Evolutionary conservation across 2,113 vertebrate genomes (phyloP), one percentile per base, ranked within the genome.

Genomic region (Siphamia tubifer): DNA sequence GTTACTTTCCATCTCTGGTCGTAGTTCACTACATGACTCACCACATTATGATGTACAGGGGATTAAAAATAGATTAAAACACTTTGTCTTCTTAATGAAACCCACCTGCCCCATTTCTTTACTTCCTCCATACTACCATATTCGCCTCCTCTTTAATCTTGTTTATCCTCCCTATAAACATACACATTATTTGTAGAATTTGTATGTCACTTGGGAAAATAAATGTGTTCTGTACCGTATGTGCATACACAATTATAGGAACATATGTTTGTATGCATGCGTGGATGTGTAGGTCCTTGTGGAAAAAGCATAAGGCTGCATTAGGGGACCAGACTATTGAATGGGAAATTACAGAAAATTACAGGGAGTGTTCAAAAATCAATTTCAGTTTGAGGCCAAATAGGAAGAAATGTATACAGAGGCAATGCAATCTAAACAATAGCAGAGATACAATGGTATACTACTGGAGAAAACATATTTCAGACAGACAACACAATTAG

Each of bases 311-410:
- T 48, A 58, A 7, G 15, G 16, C 21, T 54, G 36, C 61, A 69
- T 71, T 77, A 69, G 67, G 49, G 28, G 58, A 60, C 28, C 42
- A 49, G 75, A 55, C 19, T 2, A 76, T 57, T 15, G 6, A 69
- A 75, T 31, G 47, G 53, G 45, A 86, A 77, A 74, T 84, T 70
- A 65, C 13, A 69, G 65, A 75, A 82, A 74, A 82, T 79, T 82
- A 77, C 67, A 64, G 38, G 44, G 60, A 73, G 15, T 62, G 62
- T 69, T 84, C 43, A 58, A 68, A 85, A 85, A 86, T 87, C 74
- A 34, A 77, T 82, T 81, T 86, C 58, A 73, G 55, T 78, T 76
- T 40, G 36, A 54, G 58, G 57, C 51, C 54, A 75, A 82, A 78
- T 69, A 58, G 56, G 44, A 73, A 58, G 63, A 49, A 78, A 80